Conservation (phyloP, 2,113 vertebrate genomes). For the Hippocampus comes region DNA sequence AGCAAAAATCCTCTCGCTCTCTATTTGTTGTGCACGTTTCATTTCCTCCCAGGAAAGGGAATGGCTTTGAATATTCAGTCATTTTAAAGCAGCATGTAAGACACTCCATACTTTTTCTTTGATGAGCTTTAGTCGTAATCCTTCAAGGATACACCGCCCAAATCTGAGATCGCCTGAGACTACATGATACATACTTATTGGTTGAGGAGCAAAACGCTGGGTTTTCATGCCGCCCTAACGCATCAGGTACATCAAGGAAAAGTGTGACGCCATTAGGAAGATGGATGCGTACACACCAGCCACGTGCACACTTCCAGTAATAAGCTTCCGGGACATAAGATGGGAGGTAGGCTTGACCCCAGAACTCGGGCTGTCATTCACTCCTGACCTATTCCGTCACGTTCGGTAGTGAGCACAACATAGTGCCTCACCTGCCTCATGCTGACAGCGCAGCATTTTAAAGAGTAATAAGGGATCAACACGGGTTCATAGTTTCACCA, state of each 20-base stretch:
- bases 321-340: slow-evolving; percentile 49
- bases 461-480: slow-evolving; percentile 43
- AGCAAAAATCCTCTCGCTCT: slow-evolving; percentile 65
- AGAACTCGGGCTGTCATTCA: slow-evolving; percentile 54
- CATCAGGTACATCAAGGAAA: slow-evolving; percentile 49
- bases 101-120: slow-evolving; percentile 61
- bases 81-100: slow-evolving; percentile 56
- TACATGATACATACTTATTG: slow-evolving; percentile 50
- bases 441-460: slow-evolving; percentile 58
- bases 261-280: slow-evolving; percentile 49
- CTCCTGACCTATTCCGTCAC: slow-evolving; percentile 66
- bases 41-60: slow-evolving; percentile 65
- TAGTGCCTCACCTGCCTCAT: slow-evolving; percentile 57
- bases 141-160: slow-evolving; percentile 55
- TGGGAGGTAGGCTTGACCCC: slow-evolving; percentile 52
- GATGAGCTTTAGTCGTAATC: slow-evolving; percentile 62
- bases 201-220: slow-evolving; percentile 35
- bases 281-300: slow-evolving; percentile 55
- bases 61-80: slow-evolving; percentile 63
- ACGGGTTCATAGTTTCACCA: slow-evolving; percentile 40
- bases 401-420: slow-evolving; percentile 60
- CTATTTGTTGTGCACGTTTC: slow-evolving; percentile 58
- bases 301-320: slow-evolving; percentile 33
- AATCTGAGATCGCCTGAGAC: slow-evolving; percentile 33
- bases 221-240: slow-evolving; percentile 40